Conservation (phyloP, 2,113 vertebrate genomes). For the Rhadina sibilatrix region DNA sequence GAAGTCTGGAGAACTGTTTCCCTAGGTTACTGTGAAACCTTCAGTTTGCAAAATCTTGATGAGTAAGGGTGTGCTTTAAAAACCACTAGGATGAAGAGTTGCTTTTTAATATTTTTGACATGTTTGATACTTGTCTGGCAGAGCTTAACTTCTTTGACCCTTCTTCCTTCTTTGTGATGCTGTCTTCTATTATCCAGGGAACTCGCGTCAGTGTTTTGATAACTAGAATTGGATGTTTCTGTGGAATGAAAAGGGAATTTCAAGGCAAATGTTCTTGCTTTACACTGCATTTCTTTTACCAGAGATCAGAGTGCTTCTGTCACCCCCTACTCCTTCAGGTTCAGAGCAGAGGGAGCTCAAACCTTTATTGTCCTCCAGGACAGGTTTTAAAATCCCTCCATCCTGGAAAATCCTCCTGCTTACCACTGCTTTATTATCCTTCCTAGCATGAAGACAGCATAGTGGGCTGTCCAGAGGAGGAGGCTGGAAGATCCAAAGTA, state of each 20-base stretch:
- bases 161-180: not conserved
- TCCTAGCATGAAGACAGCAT: not conserved
- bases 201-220: not conserved
- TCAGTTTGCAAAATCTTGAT: not conserved
- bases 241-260: not conserved
- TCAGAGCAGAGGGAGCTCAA: not conserved
- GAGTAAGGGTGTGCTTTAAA: not conserved
- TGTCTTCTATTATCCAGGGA: not conserved
- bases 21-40: not conserved
- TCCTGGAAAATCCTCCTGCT: not conserved
- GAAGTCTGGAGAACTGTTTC: not conserved
- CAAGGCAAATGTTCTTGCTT: not conserved
- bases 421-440: not conserved
- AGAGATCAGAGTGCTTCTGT: not conserved
- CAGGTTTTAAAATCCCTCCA: not conserved
- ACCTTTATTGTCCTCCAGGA: not conserved
- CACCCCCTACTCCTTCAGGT: not conserved
- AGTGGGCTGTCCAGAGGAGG: not conserved
- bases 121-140: not conserved
- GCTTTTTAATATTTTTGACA: not conserved
- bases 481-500: not conserved
- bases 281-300: not conserved
- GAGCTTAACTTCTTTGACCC: constrained; percentile 6
- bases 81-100: not conserved
- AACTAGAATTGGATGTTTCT: not conserved